A percentile compares a stretch with the other conserved stretches of the same genome.
phyloP scores from a whole-genome alignment of 2,888 invertebrate genomes.

The Cosmorhoe ocellata region DNA sequence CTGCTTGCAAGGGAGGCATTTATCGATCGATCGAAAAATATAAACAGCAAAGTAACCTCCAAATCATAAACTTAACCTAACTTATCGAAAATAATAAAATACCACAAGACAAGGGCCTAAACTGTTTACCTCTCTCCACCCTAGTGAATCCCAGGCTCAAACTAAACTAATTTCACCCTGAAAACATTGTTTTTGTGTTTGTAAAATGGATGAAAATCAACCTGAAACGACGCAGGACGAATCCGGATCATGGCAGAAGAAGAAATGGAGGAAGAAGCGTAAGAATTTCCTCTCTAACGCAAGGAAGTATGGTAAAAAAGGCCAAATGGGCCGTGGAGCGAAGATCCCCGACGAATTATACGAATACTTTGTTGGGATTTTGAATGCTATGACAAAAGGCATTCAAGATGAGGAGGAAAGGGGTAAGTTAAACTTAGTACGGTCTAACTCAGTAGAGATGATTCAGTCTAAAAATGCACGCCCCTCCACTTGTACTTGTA shows the following conservation, averaged over 20 bases:
- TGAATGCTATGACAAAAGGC: slow-evolving; percentile 86
- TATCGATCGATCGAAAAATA: too few relatives aligned
- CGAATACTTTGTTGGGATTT: slow-evolving; percentile 88
- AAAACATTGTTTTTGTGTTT: background rate
- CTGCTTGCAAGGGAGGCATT: too few relatives aligned
- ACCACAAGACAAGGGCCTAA: too few relatives aligned
- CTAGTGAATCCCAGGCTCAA: too few relatives aligned
- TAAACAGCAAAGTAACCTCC: too few relatives aligned
- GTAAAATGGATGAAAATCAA: slow-evolving; percentile 58
- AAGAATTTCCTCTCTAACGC: slow-evolving; percentile 87
- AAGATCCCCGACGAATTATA: slow-evolving; percentile 88
- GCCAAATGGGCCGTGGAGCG: slow-evolving; percentile 87
- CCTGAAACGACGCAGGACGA: slow-evolving; percentile 30
- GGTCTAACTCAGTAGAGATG: too few relatives aligned
- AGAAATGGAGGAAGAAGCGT: slow-evolving; percentile 83
- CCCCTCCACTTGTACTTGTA: too few relatives aligned
- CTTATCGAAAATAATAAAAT: too few relatives aligned
- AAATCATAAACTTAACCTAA: too few relatives aligned
- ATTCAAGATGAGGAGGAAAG: slow-evolving; percentile 88
- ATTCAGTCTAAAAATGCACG: too few relatives aligned
- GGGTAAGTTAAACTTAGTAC: slow-evolving; percentile 68
- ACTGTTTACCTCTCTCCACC: too few relatives aligned
- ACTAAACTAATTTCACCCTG: too few relatives aligned
- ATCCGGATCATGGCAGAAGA: slow-evolving; percentile 45
- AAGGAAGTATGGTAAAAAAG: slow-evolving; percentile 89